phyloP scores from a whole-genome alignment of 1,140 invertebrate genomes.

The Drosophila ogumai region DNA sequence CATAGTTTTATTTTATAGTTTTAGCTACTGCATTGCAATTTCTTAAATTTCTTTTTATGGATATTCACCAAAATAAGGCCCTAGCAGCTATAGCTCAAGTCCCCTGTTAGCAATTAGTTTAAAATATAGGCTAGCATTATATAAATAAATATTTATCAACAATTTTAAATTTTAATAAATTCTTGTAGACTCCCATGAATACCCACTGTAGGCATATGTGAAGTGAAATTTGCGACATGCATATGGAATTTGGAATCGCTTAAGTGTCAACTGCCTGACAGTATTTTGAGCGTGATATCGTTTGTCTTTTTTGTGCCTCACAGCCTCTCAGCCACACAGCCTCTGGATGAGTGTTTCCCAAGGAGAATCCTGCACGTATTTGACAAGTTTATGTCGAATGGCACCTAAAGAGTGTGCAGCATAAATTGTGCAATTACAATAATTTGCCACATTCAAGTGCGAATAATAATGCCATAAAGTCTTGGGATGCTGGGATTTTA shows the following conservation, averaged over 20 bases:
- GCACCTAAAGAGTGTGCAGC: constrained; percentile 27
- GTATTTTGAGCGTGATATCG: constrained; percentile 34
- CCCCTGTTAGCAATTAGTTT: no score
- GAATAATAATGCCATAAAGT: constrained; percentile 32
- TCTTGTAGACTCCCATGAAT: neutral
- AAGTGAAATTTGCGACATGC: constrained; percentile 33
- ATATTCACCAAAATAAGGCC: no score
- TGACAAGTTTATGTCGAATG: constrained; percentile 36
- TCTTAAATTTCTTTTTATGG: no score
- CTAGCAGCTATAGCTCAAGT: no score
- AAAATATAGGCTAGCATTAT: no score
- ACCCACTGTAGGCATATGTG: constrained; percentile 5
- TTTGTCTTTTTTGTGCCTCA: constrained; percentile 40
- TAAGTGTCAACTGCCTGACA: constrained; percentile 50
- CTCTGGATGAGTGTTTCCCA: neutral
- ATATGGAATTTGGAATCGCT: constrained; percentile 47
- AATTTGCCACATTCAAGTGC: constrained; percentile 36
- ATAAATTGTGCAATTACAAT: constrained; percentile 53
- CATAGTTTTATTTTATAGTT: no score
- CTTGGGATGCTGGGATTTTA: constrained; percentile 14
- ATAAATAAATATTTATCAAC: no score
- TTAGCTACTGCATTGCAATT: no score
- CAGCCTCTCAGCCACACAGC: neutral
- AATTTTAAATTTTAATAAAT: no score
- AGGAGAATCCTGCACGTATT: constrained; percentile 43